Base-by-base conservation (phyloP, 2,888 invertebrate genomes). In the Thalpophila matura region DNA sequence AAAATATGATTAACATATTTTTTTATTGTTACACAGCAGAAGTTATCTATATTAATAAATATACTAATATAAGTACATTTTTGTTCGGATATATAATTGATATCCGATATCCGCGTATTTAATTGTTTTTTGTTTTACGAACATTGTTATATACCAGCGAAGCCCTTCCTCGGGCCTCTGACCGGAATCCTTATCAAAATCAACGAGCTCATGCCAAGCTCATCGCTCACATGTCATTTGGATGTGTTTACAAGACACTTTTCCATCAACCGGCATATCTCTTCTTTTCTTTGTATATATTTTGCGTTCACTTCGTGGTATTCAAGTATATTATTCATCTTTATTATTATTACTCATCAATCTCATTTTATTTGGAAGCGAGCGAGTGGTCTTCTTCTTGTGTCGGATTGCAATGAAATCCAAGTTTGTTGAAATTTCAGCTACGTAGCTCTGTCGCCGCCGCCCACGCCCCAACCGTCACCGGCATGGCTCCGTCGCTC, bases 401-500 rank as follows among this genome's bases (percentile, higher is more conserved):
- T 43, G 53, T 49, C 37, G 59, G 66, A 68, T 69, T 20, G 68
- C 70, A 80, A 80, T 85, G 74, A 84, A 82, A 82, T 77, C 65
- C 37, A 66, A 79, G 61, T 81, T 83, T 87, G 80, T 87, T 86
- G 71, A 83, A 72, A 82, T 89, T 90, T 86, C 89, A 89, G 89
- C 80, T 82, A 83, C 72, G 82, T 84, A 80, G 74, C 77, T 79
- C 77, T 87, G 83, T 86, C 86, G 81, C 81, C 85, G 81, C 86
- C 86, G 65, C 53, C 81, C 74, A 84, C 86, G 57, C 82, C 85
- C 47, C 86, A 81, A 58, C 79, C 84, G 58, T 82, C 84, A 49
- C 87, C 86, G 64, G 81, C 87, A 69, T 90, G 89, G 89, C 75
- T 84, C 61, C 88, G 85, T 53, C 88, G 89, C 81, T 85, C 83